A percentile compares a stretch with the other conserved stretches of the same genome.
These are phyloP conservation scores for Nasonia vitripennis DNA, from an alignment of 1,140 invertebrate genomes.

Conservation along the genomic window DNA sequence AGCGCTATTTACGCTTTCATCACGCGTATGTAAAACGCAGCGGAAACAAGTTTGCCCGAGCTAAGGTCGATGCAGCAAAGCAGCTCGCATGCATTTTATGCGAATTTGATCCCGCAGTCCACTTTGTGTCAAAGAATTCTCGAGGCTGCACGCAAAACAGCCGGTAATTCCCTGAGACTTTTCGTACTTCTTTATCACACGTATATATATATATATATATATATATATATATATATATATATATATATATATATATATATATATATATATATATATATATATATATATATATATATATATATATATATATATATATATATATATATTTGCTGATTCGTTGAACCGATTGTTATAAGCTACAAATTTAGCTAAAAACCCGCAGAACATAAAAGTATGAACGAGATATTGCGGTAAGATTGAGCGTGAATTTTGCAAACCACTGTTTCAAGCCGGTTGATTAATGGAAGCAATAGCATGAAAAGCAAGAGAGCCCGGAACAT, in stretches of 20 bases:
- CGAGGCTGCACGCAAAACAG: neutral
- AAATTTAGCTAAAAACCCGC: no score
- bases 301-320: neutral
- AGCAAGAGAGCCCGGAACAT: neutral
- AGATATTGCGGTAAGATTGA: no score
- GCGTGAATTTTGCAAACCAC: no score
- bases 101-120: neutral
- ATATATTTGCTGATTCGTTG: no score
- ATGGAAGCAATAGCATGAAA: neutral
- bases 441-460: neutral
- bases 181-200: neutral
- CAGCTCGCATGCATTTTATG: conserved; percentile 5
- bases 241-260: neutral
- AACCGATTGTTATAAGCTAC: no score
- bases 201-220: neutral
- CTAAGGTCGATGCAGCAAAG: neutral
- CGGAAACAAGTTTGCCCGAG: conserved; percentile 1
- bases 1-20: conserved; percentile 8
- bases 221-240: neutral
- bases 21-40: conserved; percentile 6
- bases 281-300: neutral
- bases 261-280: neutral
- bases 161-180: neutral
- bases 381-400: no score
- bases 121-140: neutral